Evolutionary conservation across 1,140 invertebrate species (phyloP).

Genomic region (Triops cancriformis): DNA sequence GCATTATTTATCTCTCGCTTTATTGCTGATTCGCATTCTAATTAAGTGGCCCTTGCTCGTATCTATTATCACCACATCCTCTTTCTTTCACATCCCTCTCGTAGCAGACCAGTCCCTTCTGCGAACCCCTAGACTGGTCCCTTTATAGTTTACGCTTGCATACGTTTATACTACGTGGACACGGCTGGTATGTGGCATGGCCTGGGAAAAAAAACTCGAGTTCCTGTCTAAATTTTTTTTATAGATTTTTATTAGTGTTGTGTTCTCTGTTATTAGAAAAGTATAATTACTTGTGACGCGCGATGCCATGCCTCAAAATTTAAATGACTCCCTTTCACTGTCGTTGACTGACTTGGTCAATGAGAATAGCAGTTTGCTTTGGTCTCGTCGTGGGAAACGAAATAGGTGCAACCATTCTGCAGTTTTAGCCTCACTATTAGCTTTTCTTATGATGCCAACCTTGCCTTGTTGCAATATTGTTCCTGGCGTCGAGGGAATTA

Average conservation of each 20-base stretch:
- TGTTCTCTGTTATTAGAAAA: no score
- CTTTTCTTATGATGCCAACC: no score
- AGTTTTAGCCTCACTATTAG: not conserved
- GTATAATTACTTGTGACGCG: no score
- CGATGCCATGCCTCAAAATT: not conserved
- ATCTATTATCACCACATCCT: not conserved
- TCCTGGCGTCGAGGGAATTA: not conserved
- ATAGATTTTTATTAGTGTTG: no score
- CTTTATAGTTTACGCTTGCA: not conserved
- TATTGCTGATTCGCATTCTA: not conserved
- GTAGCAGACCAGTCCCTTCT: not conserved
- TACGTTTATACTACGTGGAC: not conserved
- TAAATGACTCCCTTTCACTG: not conserved
- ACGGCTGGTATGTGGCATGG: no score
- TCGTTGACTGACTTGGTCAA: not conserved
- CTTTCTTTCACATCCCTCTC: not conserved
- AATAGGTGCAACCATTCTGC: constrained; percentile 46
- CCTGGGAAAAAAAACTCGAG: no score
- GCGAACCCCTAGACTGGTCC: not conserved
- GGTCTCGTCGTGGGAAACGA: constrained; percentile 49
- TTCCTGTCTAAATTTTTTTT: no score
- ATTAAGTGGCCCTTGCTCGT: not conserved
- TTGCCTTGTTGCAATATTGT: no score
- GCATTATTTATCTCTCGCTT: not conserved
- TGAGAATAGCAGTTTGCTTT: constrained; percentile 41